phyloP scores from a whole-genome alignment of 2,797 vertebrate species.

The Arctocebus calabarensis region DNA sequence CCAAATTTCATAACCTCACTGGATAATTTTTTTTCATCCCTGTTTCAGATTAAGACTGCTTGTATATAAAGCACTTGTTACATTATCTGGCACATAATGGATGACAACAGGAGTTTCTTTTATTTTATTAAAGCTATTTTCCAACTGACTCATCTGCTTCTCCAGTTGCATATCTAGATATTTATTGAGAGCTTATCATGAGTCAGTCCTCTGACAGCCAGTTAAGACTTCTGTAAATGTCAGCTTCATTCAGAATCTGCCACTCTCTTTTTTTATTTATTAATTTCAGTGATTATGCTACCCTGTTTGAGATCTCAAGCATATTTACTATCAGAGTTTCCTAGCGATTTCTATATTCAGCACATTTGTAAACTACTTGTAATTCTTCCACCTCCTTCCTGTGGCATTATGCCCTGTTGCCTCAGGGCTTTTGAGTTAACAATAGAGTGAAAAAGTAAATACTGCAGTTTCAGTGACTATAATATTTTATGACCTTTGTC shows the following conservation, averaged over 20 bases:
- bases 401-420: not conserved
- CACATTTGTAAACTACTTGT: not conserved
- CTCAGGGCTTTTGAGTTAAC: not conserved
- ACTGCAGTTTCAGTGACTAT: not conserved
- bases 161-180: not conserved
- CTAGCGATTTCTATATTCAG: not conserved
- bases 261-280: not conserved
- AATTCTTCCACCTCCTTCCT: not conserved
- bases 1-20: not conserved
- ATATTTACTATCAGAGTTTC: not conserved
- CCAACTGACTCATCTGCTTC: not conserved
- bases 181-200: not conserved
- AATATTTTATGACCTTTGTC: not conserved
- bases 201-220: not conserved
- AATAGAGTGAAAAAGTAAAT: not conserved
- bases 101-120: not conserved
- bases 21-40: not conserved
- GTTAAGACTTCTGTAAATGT: not conserved
- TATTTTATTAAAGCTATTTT: not conserved
- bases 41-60: not conserved
- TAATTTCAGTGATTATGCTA: not conserved
- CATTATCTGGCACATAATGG: not conserved
- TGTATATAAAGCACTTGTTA: not conserved
- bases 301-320: not conserved
- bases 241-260: not conserved